These are phyloP conservation scores for Saguinus midas DNA, from an alignment of 2,113 vertebrate genomes.

Conservation along the genomic window DNA sequence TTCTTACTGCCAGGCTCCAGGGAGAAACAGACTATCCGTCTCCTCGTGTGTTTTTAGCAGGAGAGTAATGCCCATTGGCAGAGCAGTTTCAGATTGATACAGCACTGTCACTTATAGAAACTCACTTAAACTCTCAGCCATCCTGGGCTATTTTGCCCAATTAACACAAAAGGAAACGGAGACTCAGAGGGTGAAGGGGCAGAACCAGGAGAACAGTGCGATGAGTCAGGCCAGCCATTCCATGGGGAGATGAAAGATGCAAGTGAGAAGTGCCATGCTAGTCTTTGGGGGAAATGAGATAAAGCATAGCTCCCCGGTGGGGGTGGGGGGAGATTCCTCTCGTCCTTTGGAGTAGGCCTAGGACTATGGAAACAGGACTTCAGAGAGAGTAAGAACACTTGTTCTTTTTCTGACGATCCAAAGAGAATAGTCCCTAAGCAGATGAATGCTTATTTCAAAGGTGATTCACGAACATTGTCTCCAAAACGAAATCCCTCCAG, in stretches of 20 bases:
- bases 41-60: neutral
- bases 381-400: neutral
- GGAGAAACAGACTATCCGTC: neutral
- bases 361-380: neutral
- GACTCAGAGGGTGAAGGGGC: neutral
- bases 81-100: neutral
- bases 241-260: neutral
- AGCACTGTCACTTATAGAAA: neutral
- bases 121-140: neutral
- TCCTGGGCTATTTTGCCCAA: neutral
- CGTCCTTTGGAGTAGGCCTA: neutral
- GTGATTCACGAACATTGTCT: conserved; percentile 40
- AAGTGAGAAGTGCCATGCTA: fast-evolving
- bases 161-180: neutral
- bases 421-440: neutral
- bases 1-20: neutral
- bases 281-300: neutral
- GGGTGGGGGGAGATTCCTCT: fast-evolving
- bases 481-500: conserved; percentile 35
- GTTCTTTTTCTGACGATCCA: conserved; percentile 29
- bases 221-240: neutral
- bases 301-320: fast-evolving
- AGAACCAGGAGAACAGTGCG: neutral
- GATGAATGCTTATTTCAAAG: conserved; percentile 46
- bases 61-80: neutral